These are phyloP conservation scores for Hemibagrus guttatus DNA, from an alignment of 2,797 vertebrate genomes.

Conservation along the genomic window DNA sequence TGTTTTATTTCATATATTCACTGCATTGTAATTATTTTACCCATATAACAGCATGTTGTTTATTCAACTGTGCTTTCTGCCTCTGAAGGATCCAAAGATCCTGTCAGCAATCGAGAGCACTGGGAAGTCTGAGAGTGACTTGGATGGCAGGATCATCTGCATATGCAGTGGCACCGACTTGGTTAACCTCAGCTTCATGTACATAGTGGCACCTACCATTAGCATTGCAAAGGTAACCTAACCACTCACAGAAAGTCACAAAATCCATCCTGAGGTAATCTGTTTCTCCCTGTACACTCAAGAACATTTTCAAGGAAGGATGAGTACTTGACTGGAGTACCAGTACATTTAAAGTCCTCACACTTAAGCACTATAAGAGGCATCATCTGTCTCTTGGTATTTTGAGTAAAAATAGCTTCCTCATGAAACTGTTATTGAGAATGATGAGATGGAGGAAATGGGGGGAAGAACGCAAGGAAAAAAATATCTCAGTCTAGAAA, in stretches of 20 bases:
- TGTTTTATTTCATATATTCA: conserved; percentile 13
- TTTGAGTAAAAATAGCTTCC: conserved; percentile 42
- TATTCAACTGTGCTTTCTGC: conserved; percentile 7
- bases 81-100: conserved; percentile 90
- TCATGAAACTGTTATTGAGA: conserved; percentile 29
- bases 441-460: conserved; percentile 9
- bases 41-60: background rate
- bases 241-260: background rate
- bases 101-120: conserved; percentile 86
- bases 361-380: conserved; percentile 30
- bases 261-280: conserved; percentile 9
- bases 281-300: background rate
- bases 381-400: conserved; percentile 38
- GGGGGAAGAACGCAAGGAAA: background rate
- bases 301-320: conserved; percentile 35
- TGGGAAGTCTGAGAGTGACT: conserved; percentile 87
- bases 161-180: conserved; percentile 95
- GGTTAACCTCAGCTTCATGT: conserved; percentile 96
- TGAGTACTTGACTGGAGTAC: conserved; percentile 35
- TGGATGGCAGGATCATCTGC: conserved; percentile 91
- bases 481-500: background rate
- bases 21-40: conserved; percentile 33
- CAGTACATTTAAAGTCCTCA: conserved; percentile 33
- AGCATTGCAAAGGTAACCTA: conserved; percentile 87
- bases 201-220: conserved; percentile 89